These are phyloP conservation scores for Polylopha cassiicola DNA, from an alignment of 2,888 invertebrate genomes.

Conservation along the genomic window DNA sequence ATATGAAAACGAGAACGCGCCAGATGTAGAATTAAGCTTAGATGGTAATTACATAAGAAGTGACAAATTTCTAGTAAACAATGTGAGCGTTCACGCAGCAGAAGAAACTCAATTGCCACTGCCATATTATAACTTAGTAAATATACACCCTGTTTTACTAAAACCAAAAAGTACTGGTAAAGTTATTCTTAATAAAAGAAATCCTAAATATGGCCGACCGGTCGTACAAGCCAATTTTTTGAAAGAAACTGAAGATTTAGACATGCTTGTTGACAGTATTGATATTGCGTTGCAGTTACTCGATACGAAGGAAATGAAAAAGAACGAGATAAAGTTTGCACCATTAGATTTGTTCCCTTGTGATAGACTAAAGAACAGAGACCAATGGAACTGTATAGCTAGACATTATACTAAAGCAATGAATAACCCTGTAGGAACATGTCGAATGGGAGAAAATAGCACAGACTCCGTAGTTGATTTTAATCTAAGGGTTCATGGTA, in stretches of 20 bases:
- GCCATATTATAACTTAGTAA: slow-evolving; percentile 65
- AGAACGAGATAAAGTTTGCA: slow-evolving; percentile 62
- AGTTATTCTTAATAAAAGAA: slow-evolving; percentile 61
- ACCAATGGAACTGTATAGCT: slow-evolving; percentile 71
- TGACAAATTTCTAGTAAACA: slow-evolving; percentile 68
- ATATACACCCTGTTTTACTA: slow-evolving; percentile 59
- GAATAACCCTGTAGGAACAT: slow-evolving; percentile 67
- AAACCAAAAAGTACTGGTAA: slow-evolving; percentile 67
- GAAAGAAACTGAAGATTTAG: slow-evolving; percentile 65
- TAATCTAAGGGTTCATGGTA: slow-evolving; percentile 58
- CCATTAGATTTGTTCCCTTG: slow-evolving; percentile 67
- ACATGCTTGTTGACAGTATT: slow-evolving; percentile 64
- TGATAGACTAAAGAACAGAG: slow-evolving; percentile 60
- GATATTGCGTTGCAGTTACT: slow-evolving; percentile 66
- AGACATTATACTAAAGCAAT: slow-evolving; percentile 70
- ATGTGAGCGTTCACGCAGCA: slow-evolving; percentile 57
- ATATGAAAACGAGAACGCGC: slow-evolving; percentile 62
- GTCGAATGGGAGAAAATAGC: slow-evolving; percentile 64
- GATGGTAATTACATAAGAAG: slow-evolving; percentile 68
- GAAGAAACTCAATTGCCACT: slow-evolving; percentile 64
- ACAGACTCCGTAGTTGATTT: slow-evolving; percentile 64
- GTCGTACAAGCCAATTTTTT: slow-evolving; percentile 66
- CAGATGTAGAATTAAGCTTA: slow-evolving; percentile 62
- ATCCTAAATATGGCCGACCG: slow-evolving; percentile 68
- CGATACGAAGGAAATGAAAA: slow-evolving; percentile 67